Base-by-base conservation (phyloP, 2,797 vertebrate species). In the Gastrophryne carolinensis region DNA sequence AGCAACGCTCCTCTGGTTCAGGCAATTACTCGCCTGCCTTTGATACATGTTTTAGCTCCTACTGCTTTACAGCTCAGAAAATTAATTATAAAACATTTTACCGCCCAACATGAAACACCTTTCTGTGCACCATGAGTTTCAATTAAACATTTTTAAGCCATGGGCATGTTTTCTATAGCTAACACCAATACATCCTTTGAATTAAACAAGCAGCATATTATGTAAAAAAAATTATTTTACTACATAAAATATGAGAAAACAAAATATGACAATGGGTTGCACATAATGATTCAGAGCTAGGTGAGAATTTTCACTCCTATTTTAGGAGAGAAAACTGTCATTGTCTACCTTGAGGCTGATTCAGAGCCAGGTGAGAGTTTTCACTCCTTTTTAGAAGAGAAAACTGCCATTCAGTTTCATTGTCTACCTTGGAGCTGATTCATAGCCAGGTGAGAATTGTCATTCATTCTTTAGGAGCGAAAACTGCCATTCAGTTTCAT, bases 221-320 rank as follows among this genome's bases (percentile, higher is more conserved):
- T 66, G 24, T 34, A 26, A 32, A 32, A 47, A 50, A 72, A 62
- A 26, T 35, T 23, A 62, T 19, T 63, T 73, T 26, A 10, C 58
- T 6, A 52, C n/a, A 39, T 62, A 19, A 63, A 61, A 63, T 19
- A 24, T 34, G 54, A 15, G 19, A 30, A 35, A 12, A 49, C n/a
- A 30, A 12, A 27, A 64, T 44, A 57, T 64, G 58, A 54, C 60
- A 53, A 11, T 9, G 41, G 47, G 32, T 62, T n/a, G n/a, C n/a
- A n/a, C n/a, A n/a, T n/a, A n/a, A n/a, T n/a, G n/a, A n/a, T n/a
- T n/a, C n/a, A n/a, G n/a, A n/a, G n/a, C n/a, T n/a, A n/a, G n/a
- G n/a, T n/a, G n/a, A n/a, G n/a, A n/a, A n/a, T n/a, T n/a, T n/a
- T n/a, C n/a, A n/a, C n/a, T n/a, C n/a, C n/a, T n/a, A n/a, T n/a